A percentile compares a stretch with the other conserved stretches of the same genome.
phyloP scores from a whole-genome alignment of 2,113 vertebrate genomes.

The Hylia prasina region DNA sequence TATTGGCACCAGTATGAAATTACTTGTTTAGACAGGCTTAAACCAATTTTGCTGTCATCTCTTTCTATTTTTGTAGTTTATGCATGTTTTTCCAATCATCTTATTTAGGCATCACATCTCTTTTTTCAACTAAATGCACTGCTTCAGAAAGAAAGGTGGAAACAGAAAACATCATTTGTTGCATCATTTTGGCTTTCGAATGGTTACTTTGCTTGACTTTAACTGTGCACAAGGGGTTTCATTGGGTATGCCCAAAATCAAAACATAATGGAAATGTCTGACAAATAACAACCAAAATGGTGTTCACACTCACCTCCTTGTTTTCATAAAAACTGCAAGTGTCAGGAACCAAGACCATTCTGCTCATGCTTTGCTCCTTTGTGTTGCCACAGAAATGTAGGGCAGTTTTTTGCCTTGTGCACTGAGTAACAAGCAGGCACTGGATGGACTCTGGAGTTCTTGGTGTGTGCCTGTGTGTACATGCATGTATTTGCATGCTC shows the following conservation, averaged over 20 bases:
- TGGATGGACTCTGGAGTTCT: background rate
- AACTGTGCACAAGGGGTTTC: background rate
- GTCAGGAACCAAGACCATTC: background rate
- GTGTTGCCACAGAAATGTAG: background rate
- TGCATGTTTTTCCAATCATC: background rate
- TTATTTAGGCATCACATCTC: background rate
- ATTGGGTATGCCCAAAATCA: background rate
- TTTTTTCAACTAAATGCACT: background rate
- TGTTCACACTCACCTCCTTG: background rate
- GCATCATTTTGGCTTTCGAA: background rate
- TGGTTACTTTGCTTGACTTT: background rate
- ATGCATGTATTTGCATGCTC: background rate
- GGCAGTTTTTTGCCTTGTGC: background rate
- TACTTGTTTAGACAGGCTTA: background rate
- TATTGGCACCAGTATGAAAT: background rate
- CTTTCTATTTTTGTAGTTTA: slow-evolving; percentile 19
- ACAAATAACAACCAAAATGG: background rate
- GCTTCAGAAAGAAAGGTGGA: background rate
- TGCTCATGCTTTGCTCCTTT: background rate
- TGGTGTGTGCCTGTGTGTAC: background rate
- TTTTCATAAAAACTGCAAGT: background rate
- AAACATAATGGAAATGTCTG: background rate
- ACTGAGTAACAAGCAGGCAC: background rate
- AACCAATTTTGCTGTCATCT: background rate
- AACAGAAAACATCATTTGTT: background rate